A percentile compares a stretch with the other conserved stretches of the same genome.
Evolutionary conservation across 2,888 invertebrate genomes (phyloP).

Genomic region (Drosophila testacea): DNA sequence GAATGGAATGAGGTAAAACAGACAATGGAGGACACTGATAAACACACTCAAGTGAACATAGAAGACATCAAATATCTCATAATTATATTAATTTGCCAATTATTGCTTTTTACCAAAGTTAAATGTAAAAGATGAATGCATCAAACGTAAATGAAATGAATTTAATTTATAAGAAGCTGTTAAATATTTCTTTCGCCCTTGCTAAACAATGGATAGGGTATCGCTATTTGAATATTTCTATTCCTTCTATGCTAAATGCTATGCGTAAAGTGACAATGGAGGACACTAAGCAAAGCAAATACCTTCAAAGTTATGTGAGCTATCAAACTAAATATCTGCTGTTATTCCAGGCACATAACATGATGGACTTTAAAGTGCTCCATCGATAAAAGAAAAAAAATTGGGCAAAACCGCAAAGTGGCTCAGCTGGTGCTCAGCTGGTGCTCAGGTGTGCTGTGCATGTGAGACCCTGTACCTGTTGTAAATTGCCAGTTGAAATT

Average conservation of each 20-base stretch:
- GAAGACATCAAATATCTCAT: neutral
- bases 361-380: neutral
- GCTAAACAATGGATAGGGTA: too few species aligned
- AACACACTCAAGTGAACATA: neutral
- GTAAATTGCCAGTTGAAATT: slow-evolving; percentile 19
- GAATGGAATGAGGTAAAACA: neutral
- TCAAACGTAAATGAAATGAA: neutral
- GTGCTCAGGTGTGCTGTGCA: neutral
- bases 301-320: neutral
- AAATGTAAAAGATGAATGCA: neutral
- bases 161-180: too few species aligned
- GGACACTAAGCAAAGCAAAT: neutral
- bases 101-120: neutral
- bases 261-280: too few species aligned
- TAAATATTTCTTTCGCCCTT: too few species aligned
- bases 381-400: neutral
- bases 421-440: neutral
- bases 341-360: too few species aligned
- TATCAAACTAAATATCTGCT: neutral
- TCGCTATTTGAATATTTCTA: too few species aligned
- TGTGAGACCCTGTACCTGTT: slow-evolving; percentile 6
- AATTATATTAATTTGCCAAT: neutral
- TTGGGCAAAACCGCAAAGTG: neutral
- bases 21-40: neutral
- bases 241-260: too few species aligned